Conservation (phyloP, 2,888 invertebrate genomes). For the Balanococcus diminutus region DNA sequence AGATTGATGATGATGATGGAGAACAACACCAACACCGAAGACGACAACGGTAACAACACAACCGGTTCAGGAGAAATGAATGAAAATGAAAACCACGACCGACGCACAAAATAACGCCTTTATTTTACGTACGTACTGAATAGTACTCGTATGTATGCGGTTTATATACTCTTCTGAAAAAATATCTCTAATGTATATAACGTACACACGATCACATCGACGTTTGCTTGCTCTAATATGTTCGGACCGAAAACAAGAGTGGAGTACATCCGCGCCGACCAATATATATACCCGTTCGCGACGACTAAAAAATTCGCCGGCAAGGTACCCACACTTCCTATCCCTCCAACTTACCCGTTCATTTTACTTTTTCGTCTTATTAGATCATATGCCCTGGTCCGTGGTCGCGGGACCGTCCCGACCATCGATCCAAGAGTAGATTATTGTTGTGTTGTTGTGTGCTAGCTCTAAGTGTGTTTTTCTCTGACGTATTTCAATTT, state of each 20-base stretch:
- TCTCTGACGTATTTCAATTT: too few relatives aligned
- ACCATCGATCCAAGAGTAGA: too few relatives aligned
- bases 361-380: not conserved
- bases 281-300: conserved; percentile 38
- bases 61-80: too few relatives aligned
- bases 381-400: conserved; percentile 24
- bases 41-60: too few relatives aligned
- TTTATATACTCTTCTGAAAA: not conserved
- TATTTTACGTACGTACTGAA: not conserved
- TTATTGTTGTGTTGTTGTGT: too few relatives aligned
- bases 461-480: too few relatives aligned
- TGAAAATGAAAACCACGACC: too few relatives aligned
- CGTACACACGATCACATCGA: conserved; percentile 20
- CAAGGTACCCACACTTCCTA: conserved; percentile 35
- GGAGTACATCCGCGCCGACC: conserved; percentile 23
- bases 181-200: not conserved
- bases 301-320: conserved; percentile 28
- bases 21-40: too few relatives aligned
- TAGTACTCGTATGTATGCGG: not conserved
- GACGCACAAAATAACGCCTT: not conserved
- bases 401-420: too few relatives aligned
- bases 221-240: not conserved
- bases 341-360: conserved; percentile 18
- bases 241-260: conserved; percentile 36
- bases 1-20: too few relatives aligned